A percentile compares a stretch with the other conserved stretches of the same genome.
phyloP scores from a whole-genome alignment of 2,797 vertebrate species.

The Falco rusticolus region DNA sequence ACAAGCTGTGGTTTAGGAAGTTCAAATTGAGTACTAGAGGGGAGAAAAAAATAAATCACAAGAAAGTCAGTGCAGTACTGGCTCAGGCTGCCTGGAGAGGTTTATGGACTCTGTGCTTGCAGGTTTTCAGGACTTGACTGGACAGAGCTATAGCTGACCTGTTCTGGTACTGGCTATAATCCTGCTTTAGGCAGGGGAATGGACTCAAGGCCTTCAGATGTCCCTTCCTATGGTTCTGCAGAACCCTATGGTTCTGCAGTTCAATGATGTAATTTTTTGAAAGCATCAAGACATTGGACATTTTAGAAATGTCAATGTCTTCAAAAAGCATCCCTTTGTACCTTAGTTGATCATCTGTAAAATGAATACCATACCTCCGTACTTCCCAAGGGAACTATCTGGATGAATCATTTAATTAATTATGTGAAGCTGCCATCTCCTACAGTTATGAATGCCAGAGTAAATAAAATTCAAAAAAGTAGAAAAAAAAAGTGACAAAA shows the following conservation, averaged over 20 bases:
- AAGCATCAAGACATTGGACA: not conserved
- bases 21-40: not conserved
- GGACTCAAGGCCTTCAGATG: not conserved
- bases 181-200: rapidly evolving
- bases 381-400: not conserved
- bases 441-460: not conserved
- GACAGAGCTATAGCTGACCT: not conserved
- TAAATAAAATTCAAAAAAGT: not conserved
- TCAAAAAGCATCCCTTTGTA: not conserved
- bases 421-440: not conserved
- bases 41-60: not conserved
- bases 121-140: not conserved
- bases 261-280: not conserved
- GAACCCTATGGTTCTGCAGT: not conserved
- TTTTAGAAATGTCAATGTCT: not conserved
- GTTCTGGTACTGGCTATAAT: not conserved
- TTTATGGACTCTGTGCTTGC: not conserved
- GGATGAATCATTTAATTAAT: not conserved
- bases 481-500: not conserved
- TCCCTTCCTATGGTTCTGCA: not conserved
- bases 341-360: not conserved
- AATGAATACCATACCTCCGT: not conserved
- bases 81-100: not conserved
- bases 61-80: not conserved
- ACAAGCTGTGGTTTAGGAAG: not conserved